Base-by-base conservation (phyloP, 2,888 invertebrate genomes). In the Liposcelis brunnea region DNA sequence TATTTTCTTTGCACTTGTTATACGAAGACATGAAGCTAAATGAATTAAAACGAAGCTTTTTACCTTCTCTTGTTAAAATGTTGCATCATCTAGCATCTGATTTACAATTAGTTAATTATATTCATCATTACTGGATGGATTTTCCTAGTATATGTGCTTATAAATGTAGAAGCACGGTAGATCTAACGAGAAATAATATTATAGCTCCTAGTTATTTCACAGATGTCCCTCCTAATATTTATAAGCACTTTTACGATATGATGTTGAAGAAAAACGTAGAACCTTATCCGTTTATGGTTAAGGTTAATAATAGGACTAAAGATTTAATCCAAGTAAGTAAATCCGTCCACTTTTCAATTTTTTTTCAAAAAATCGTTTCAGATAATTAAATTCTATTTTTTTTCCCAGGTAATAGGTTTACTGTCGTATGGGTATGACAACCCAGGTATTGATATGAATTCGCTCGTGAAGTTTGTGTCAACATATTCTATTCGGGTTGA, bases 21-120 rank as follows among this genome's bases (percentile, higher is more conserved):
- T 93, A 93, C 56, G 93, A 94, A 69, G 91, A 93, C 58, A 67
- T 87, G 3, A 93, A 93, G 59, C 61, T 93, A 46, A 82, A 87
- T 55, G 71, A 74, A 0, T 64, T 83, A 0, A 64, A 81, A 52
- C 70, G 72, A 40, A 75, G 75, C 46, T 76, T 80, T 52, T 60
- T 86, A 49, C 70, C 73, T 45, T 68, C 76, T 0, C 58, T 93
- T 34, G 81, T 78, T 0, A 58, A 65, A 51, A 72, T 90, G 47
- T 62, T 93, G 31, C 75, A 80, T 56, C 83, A 81, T 57, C 59
- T 93, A 35, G 71, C 87, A 0, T 69, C 70, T 35, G 89, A 91
- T 64, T 69, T 93, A 54, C 71, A 74, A 46, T 65, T 85, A 46
- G 66, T 71, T 1, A 64, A 70, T 19, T 93, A 85, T 55, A 69